Evolutionary conservation across 2,797 vertebrate genomes (phyloP), one percentile per base, ranked within the genome.

Genomic region (Fundulus diaphanus): DNA sequence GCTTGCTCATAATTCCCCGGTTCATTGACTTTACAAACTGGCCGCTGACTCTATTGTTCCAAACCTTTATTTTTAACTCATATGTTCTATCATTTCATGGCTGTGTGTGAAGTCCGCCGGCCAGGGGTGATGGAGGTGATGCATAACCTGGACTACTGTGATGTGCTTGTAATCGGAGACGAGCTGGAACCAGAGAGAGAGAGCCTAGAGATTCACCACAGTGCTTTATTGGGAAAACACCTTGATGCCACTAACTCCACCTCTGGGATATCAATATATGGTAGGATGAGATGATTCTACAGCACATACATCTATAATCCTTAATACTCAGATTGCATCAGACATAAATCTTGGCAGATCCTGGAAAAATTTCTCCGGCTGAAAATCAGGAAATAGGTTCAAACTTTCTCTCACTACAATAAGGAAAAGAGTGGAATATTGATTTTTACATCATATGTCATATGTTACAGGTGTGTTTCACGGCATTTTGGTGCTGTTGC

Each of bases 141-240:
- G 87, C 97, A 99, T 86, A 98, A 97, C 92, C 92, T 99, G 90
- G 98, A 99, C 91, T 98, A 98, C 92, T 99, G 98, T 88, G 98
- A 99, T 68, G 93, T 99, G 86, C 88, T 99, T 93, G 96, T 99
- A 57, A 96, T 96, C 67, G 98, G 96, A 1, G 93, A 97, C 48
- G 97, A 99, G 82, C 89, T 99, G 73, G 93, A 97, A 85, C 95
- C 96, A 1, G 94, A 94, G 68, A 94, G 91, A 68, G 98, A 99
- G 74, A 97, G 97, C 91, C 92, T 99, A 87, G 96, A 97, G 90
- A 93, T 99, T 78, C 96, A 96, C 85, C 95, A 88, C 77, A 92
- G 79, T 3, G 96, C 94, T 68, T 93, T 99, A 77, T 85, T 97
- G 87, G 97, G 97, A 74, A 97, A 96, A 93, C 97, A 98, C 89